These are phyloP conservation scores for Leptopilina syphax DNA, from an alignment of 2,888 invertebrate genomes.

Conservation along the genomic window DNA sequence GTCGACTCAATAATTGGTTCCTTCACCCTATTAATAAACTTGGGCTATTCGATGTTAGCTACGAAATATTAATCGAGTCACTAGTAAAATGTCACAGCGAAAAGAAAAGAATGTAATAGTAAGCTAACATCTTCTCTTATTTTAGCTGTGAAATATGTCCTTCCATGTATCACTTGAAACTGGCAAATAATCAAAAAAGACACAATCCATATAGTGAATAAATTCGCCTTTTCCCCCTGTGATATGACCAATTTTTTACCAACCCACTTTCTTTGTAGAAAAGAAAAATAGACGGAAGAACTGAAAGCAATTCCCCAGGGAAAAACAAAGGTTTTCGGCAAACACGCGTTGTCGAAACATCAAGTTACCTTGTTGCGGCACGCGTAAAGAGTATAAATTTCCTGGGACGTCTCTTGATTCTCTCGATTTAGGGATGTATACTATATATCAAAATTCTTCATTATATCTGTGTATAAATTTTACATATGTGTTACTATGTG, in stretches of 20 bases:
- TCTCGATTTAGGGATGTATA: background rate
- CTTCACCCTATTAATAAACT: too few species aligned
- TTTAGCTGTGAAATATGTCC: too few species aligned
- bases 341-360: conserved; percentile 40
- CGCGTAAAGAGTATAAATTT: conserved; percentile 40
- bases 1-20: too few species aligned
- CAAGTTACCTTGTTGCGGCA: conserved; percentile 42
- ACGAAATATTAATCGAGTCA: too few species aligned
- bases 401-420: conserved; percentile 23
- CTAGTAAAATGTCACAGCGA: too few species aligned
- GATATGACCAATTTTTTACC: conserved; percentile 23
- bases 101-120: too few species aligned
- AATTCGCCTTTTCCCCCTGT: conserved; percentile 10
- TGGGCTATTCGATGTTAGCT: too few species aligned
- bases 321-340: conserved; percentile 35
- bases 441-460: too few species aligned
- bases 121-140: too few species aligned
- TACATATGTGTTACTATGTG: too few species aligned
- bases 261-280: background rate
- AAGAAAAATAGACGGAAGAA: conserved; percentile 32
- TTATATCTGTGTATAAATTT: too few species aligned
- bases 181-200: background rate
- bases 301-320: conserved; percentile 33
- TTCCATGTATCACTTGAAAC: too few species aligned
- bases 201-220: background rate